Evolutionary conservation across 2,113 vertebrate species (phyloP).

Genomic region (Myxocyprinus asiaticus): DNA sequence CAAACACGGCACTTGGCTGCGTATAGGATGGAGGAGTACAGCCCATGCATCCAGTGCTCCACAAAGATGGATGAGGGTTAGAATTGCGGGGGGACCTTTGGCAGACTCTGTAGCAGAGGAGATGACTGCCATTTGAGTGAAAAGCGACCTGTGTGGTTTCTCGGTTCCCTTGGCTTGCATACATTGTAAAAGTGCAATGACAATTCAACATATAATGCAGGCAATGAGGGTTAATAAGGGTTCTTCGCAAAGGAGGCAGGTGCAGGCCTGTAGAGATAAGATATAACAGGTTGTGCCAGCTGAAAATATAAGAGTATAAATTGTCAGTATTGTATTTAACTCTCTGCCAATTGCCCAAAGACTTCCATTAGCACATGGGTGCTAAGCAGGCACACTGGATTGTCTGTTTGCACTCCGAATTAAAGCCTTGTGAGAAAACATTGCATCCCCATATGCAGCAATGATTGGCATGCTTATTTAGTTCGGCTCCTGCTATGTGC

Average conservation of each 20-base stretch:
- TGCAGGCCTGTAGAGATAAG: neutral
- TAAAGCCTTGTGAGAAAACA: conserved; percentile 22
- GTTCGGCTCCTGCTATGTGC: neutral
- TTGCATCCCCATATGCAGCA: conserved; percentile 10
- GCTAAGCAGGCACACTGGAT: conserved; percentile 17
- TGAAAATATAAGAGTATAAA: neutral
- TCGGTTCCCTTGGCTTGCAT: neutral
- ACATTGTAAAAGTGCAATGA: neutral
- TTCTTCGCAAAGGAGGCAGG: conserved; percentile 1
- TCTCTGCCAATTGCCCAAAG: neutral
- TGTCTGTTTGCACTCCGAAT: conserved; percentile 33
- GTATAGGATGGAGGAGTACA: conserved; percentile 44
- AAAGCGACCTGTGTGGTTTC: neutral
- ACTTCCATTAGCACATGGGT: conserved; percentile 19
- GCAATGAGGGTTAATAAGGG: conserved; percentile 2
- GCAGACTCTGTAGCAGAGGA: conserved; percentile 4
- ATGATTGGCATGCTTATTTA: conserved; percentile 41
- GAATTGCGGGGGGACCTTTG: neutral
- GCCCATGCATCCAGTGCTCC: conserved; percentile 39
- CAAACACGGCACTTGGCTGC: conserved; percentile 54
- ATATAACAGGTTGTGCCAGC: neutral
- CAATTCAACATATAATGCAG: conserved; percentile 10
- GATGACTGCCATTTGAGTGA: conserved; percentile 18
- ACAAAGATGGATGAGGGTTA: conserved; percentile 29
- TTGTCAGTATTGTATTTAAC: neutral